Percentiles rank a stretch among this genome's conserved stretches.
phyloP scores from a whole-genome alignment of 2,797 vertebrate genomes.

The Phaenicophaeus curvirostris region DNA sequence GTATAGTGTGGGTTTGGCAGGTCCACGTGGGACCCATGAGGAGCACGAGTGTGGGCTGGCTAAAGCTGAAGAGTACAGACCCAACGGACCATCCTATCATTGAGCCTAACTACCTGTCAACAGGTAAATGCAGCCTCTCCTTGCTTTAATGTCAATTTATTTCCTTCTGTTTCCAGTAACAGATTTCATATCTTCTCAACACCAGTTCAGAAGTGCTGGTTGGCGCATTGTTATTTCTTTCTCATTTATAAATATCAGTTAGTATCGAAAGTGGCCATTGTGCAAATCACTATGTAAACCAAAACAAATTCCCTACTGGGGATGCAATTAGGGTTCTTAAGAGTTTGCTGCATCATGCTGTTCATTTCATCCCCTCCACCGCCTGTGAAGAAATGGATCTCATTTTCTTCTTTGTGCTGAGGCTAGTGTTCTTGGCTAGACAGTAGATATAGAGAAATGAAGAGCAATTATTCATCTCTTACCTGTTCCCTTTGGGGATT shows the following conservation, averaged over 20 bases:
- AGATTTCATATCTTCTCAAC: background rate
- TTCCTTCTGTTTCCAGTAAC: background rate
- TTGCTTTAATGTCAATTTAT: background rate
- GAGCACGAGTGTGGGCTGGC: constrained; percentile 88
- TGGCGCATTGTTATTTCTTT: background rate
- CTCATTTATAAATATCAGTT: background rate
- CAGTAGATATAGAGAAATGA: background rate
- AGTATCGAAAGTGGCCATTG: background rate
- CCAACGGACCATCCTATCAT: constrained; percentile 89
- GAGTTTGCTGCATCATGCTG: background rate
- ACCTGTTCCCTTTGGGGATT: background rate
- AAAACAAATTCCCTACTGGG: background rate
- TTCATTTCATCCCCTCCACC: background rate
- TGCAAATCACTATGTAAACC: background rate
- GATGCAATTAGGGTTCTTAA: background rate
- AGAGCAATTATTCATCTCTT: background rate
- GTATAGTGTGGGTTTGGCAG: constrained; percentile 68
- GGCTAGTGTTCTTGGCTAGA: background rate
- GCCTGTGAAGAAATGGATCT: background rate
- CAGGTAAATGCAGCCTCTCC: constrained; percentile 77
- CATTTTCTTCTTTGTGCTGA: background rate
- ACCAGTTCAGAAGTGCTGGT: background rate
- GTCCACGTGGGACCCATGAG: constrained; percentile 95
- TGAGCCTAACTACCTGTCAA: constrained; percentile 94
- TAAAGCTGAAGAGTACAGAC: constrained; percentile 88